phyloP scores from a whole-genome alignment of 1,140 invertebrate genomes.

The Macrobrachium nipponense region DNA sequence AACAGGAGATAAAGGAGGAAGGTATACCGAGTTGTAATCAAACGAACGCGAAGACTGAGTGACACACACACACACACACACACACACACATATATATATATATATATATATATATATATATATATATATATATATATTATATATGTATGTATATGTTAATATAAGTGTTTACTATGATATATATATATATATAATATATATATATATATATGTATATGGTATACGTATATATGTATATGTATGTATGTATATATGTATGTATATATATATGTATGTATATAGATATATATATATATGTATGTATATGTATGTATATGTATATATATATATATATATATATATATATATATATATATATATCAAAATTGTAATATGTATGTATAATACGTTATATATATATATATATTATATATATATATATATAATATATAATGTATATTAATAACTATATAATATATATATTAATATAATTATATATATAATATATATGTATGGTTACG shows the following conservation, averaged over 20 bases:
- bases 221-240: constrained; percentile 5
- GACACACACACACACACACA: not conserved
- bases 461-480: too few species aligned
- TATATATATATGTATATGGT: too few species aligned
- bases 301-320: constrained; percentile 22
- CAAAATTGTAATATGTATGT: too few species aligned
- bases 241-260: constrained; percentile 14
- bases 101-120: constrained; percentile 20
- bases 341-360: too few species aligned
- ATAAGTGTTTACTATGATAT: too few species aligned
- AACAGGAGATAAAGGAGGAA: too few species aligned
- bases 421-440: too few species aligned
- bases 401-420: constrained; percentile 17
- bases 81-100: not conserved
- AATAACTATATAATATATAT: too few species aligned
- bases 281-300: constrained; percentile 11
- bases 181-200: constrained; percentile 30
- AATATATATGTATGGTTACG: constrained; percentile 29
- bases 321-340: constrained; percentile 19
- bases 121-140: not conserved
- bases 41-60: too few species aligned
- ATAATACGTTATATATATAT: constrained; percentile 35
- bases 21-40: too few species aligned
- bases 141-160: too few species aligned
- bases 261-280: constrained; percentile 31